Evolutionary conservation across 2,888 invertebrate genomes (phyloP), one percentile per base, ranked within the genome.

Genomic region (Salticus scenicus): DNA sequence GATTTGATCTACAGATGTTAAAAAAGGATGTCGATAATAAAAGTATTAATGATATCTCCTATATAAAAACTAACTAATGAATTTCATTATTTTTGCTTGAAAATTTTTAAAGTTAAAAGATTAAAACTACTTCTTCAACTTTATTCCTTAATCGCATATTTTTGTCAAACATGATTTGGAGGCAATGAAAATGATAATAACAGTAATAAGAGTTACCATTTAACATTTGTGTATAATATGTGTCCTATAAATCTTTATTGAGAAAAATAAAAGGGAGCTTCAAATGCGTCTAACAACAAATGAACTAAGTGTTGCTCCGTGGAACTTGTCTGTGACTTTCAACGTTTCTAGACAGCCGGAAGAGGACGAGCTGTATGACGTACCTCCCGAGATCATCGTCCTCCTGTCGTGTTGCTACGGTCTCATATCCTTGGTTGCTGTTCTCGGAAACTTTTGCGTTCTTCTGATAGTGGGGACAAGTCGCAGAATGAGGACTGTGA

Each of bases 401-500:
- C 90, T 96, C 30, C 92, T 96, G 69, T 95, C 95, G 12, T 92
- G 95, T 87, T 93, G 96, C 89, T 96, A 97, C 90, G 96, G 96
- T 0, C 93, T 94, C 42, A 96, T 96, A 90, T 96, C 96, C 27
- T 93, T 96, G 31, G 91, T 96, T 89, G 95, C 96, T 0, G 94
- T 96, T 51, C 93, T 95, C 8, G 96, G 96, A 0, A 97, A 97
- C 91, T 93, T 94, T 33, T 93, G 96, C n/a, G 96, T 97, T 27
- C 95, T 97, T 91, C 95, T 95, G 94, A 94, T 96, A 79, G 95
- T 96, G 30, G 94, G 94, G 47, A 95, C 95, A n/a, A 95, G 91
- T 87, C 94, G 78, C 27, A 93, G 94, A 88, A 96, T 96, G 96
- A 94, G 95, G 89, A 96, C 95, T 87, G 95, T 91, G 10, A 96